A percentile compares a stretch with the other conserved stretches of the same genome.
Evolutionary conservation across 1,140 invertebrate genomes (phyloP).

Genomic region (Macrostomum lignano): DNA sequence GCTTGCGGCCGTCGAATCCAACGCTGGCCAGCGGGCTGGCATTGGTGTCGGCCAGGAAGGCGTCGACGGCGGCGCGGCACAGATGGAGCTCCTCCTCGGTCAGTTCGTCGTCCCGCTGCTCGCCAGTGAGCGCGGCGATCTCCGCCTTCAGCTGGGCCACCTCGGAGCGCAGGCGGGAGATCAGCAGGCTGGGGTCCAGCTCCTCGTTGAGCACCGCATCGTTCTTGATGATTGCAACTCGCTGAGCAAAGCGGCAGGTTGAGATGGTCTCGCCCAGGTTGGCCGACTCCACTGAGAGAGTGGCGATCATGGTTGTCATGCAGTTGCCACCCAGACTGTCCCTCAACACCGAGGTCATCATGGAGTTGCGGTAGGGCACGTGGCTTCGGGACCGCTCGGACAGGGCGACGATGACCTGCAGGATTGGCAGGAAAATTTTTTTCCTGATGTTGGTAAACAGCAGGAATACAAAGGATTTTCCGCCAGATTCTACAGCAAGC

Average conservation of each 20-base stretch:
- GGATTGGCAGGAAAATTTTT: constrained; percentile 10
- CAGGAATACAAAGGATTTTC: constrained; percentile 2
- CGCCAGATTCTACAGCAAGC: constrained; percentile 5
- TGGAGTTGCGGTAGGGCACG: constrained; percentile 38
- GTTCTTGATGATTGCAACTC: constrained; percentile 37
- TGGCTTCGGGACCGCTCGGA: constrained; percentile 33
- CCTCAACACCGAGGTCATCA: constrained; percentile 36
- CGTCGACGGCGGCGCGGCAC: background rate
- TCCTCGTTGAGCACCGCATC: constrained; percentile 33
- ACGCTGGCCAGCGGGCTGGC: background rate
- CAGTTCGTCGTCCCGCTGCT: constrained; percentile 5
- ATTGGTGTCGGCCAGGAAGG: background rate
- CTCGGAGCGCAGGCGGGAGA: constrained; percentile 27
- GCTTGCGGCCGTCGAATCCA: too few relatives aligned
- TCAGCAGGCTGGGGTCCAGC: constrained; percentile 30
- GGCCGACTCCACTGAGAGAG: constrained; percentile 30
- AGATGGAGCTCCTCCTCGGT: constrained; percentile 4
- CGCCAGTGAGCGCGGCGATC: constrained; percentile 12
- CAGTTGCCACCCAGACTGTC: constrained; percentile 40
- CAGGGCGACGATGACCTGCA: constrained; percentile 34
- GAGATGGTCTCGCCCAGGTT: constrained; percentile 38
- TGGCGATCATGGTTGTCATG: constrained; percentile 38
- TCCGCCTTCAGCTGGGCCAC: constrained; percentile 21
- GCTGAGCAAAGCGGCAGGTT: constrained; percentile 38
- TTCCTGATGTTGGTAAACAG: background rate